Percentiles rank a stretch among this genome's conserved stretches.
Evolutionary conservation across 2,113 vertebrate species (phyloP).

Genomic region (Typhlomys cinereus): DNA sequence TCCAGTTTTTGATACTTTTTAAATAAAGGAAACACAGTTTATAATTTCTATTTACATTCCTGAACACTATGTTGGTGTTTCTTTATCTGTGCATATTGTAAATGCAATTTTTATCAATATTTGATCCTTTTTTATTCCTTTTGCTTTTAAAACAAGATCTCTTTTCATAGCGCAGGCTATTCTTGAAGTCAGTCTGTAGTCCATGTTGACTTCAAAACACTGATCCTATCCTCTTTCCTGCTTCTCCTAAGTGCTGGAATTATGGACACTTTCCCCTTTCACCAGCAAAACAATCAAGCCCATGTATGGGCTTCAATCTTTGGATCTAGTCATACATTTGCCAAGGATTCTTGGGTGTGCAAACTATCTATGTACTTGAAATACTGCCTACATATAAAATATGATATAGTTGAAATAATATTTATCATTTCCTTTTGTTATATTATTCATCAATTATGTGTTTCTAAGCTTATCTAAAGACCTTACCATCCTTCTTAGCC

Average conservation of each 20-base stretch:
- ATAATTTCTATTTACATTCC: background rate
- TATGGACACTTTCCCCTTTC: background rate
- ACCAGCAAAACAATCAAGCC: background rate
- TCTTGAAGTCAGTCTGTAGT: background rate
- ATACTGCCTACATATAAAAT: background rate
- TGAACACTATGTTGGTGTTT: background rate
- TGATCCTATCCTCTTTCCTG: background rate
- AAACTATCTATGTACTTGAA: background rate
- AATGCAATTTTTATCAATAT: slow-evolving; percentile 10
- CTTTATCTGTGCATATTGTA: background rate
- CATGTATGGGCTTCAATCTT: background rate
- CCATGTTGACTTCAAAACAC: background rate
- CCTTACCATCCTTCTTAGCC: background rate
- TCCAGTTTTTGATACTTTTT: background rate
- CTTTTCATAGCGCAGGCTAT: background rate
- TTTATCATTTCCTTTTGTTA: background rate
- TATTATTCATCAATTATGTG: background rate
- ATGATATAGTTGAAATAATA: background rate
- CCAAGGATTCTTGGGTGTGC: background rate
- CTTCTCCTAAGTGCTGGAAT: background rate
- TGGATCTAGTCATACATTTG: background rate
- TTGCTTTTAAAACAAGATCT: background rate
- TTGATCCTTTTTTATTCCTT: background rate
- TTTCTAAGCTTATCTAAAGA: background rate
- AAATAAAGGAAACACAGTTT: background rate